Conservation (phyloP, 2,113 vertebrate species). For the Illadopsis cleaveri region DNA sequence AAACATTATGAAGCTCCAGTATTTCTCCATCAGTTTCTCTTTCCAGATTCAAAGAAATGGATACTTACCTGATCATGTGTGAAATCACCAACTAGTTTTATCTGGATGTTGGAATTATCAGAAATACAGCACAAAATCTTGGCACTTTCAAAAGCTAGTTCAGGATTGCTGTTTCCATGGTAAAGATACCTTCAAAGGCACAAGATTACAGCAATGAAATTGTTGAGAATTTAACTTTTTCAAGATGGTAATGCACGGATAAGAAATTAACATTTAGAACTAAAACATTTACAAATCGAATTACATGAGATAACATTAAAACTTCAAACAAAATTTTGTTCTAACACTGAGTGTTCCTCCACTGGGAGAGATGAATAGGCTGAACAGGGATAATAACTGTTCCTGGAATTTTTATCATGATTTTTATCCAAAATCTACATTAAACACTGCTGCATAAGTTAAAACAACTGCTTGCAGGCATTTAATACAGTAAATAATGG, state of each 20-base stretch:
- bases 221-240: neutral
- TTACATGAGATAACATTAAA: neutral
- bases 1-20: neutral
- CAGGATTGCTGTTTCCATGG: conserved; percentile 90
- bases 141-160: conserved; percentile 92
- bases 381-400: neutral
- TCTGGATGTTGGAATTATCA: conserved; percentile 93
- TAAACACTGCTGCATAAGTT: neutral
- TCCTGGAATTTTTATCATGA: neutral
- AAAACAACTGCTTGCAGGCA: neutral
- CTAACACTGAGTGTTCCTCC: neutral
- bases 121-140: conserved; percentile 94
- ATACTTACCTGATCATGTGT: conserved; percentile 89
- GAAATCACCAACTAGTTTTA: conserved; percentile 93
- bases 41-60: neutral
- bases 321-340: neutral
- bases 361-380: neutral
- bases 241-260: neutral
- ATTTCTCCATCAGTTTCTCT: neutral
- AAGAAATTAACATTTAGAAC: neutral
- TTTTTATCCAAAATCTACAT: neutral
- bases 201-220: neutral
- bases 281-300: neutral
- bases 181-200: conserved; percentile 86
- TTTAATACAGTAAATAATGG: neutral